phyloP scores from a whole-genome alignment of 2,797 vertebrate species.

The Dipus sagitta region DNA sequence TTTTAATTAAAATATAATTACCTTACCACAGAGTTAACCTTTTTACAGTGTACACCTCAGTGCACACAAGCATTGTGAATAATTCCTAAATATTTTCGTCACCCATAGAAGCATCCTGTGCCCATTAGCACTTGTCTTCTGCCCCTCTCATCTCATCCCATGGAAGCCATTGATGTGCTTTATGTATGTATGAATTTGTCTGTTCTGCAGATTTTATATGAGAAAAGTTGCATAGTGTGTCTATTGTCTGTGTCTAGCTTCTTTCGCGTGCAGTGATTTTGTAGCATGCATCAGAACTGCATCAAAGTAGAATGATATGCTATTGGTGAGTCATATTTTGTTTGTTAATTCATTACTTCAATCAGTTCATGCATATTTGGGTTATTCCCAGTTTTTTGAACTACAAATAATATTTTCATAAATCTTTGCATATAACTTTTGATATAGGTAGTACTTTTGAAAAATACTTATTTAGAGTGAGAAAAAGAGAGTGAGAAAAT shows the following conservation, averaged over 20 bases:
- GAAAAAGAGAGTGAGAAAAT: too few species aligned
- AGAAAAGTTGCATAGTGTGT: background rate
- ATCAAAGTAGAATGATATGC: background rate
- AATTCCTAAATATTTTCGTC: background rate
- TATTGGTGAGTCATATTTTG: background rate
- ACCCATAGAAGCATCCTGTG: background rate
- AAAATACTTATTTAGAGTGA: too few species aligned
- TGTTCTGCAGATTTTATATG: background rate
- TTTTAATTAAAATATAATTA: background rate
- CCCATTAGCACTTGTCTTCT: background rate
- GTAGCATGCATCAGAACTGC: background rate
- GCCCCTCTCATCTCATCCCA: background rate
- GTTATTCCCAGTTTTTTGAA: background rate
- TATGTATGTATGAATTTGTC: background rate
- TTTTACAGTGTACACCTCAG: background rate
- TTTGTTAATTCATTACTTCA: background rate
- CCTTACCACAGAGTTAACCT: background rate
- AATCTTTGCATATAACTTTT: too few species aligned
- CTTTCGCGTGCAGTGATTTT: background rate
- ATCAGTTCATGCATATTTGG: background rate
- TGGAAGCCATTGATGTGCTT: background rate
- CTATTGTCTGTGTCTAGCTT: background rate
- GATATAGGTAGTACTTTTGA: too few species aligned
- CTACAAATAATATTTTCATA: background rate
- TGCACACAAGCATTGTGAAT: background rate